phyloP scores from a whole-genome alignment of 1,140 invertebrate species.

The Neodiprion lecontei region DNA sequence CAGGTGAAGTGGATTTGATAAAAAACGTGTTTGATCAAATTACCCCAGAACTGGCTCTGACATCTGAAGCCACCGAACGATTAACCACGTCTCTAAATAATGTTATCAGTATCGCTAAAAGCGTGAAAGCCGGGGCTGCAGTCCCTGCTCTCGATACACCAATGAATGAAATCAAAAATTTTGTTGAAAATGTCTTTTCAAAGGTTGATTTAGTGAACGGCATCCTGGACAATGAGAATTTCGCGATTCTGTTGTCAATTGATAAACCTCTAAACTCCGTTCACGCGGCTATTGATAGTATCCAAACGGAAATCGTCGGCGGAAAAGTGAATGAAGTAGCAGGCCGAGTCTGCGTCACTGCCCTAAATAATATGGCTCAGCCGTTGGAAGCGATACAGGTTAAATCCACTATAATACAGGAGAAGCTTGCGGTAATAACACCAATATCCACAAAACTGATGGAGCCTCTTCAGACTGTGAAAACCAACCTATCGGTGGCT shows the following conservation, averaged over 20 bases:
- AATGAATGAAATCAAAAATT: background rate
- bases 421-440: background rate
- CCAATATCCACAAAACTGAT: background rate
- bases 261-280: background rate
- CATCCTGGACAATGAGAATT: background rate
- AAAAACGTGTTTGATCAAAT: background rate
- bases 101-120: background rate
- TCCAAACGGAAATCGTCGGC: background rate
- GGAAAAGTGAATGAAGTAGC: background rate
- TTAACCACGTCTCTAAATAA: conserved; percentile 1
- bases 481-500: background rate
- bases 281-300: background rate
- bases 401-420: background rate
- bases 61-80: background rate
- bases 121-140: background rate
- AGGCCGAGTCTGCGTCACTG: background rate
- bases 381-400: conserved; percentile 2
- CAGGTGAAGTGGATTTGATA: background rate
- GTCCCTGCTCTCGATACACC: background rate
- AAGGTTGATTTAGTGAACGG: background rate
- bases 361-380: background rate
- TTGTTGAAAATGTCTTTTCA: conserved; percentile 5
- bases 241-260: background rate
- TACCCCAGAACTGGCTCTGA: conserved; percentile 3
- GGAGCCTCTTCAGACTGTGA: background rate